phyloP scores from a whole-genome alignment of 2,888 invertebrate genomes.

The Microdon myrmicae region DNA sequence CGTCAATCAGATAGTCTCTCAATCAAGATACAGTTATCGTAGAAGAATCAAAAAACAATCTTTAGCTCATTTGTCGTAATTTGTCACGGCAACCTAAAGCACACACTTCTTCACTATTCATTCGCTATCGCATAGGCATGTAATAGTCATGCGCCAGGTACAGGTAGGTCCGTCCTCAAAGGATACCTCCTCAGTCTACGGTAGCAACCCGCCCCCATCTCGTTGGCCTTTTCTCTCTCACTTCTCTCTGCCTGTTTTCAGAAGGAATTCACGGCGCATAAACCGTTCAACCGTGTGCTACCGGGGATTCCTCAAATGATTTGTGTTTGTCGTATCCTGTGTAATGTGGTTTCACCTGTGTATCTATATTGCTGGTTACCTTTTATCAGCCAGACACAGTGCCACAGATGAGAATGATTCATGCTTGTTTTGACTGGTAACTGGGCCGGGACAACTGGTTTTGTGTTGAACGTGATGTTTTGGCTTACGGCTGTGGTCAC shows the following conservation, averaged over 20 bases:
- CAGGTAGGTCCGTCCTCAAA: constrained; percentile 12
- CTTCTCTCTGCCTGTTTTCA: constrained; percentile 1
- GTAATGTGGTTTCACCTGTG: too few species aligned
- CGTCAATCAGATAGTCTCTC: too few species aligned
- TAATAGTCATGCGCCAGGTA: constrained; percentile 11
- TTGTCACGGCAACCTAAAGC: too few species aligned
- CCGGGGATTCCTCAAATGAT: constrained; percentile 44
- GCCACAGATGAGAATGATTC: constrained; percentile 26
- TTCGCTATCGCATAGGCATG: constrained; percentile 9
- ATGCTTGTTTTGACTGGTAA: constrained; percentile 48
- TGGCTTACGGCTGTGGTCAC: not conserved
- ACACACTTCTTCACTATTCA: too few species aligned
- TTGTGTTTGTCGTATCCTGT: constrained; percentile 30
- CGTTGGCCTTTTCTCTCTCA: not conserved
- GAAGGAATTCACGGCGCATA: constrained; percentile 27
- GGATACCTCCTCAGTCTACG: too few species aligned
- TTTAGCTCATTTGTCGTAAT: too few species aligned
- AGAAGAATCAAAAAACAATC: too few species aligned
- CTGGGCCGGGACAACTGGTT: constrained; percentile 16
- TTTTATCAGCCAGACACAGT: constrained; percentile 18
- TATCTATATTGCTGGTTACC: too few species aligned
- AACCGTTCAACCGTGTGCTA: constrained; percentile 34
- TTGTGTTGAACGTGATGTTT: constrained; percentile 39
- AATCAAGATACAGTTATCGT: too few species aligned
- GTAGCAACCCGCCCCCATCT: not conserved